phyloP scores from a whole-genome alignment of 2,797 vertebrate genomes.

The Harpagifer antarcticus region DNA sequence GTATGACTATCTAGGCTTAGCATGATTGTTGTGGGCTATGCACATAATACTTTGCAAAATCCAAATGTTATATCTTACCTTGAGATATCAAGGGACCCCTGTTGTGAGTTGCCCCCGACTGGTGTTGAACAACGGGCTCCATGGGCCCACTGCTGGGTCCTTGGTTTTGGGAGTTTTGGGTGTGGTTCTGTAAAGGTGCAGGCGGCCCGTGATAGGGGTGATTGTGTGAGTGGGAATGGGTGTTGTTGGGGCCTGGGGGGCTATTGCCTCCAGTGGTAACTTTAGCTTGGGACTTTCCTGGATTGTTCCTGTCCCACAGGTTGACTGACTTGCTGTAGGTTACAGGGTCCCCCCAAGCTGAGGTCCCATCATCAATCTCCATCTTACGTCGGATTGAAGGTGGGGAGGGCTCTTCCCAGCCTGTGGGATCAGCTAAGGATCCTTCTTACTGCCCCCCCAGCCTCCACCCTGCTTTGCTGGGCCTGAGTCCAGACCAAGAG shows the following conservation, averaged over 20 bases:
- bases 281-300: conserved; percentile 86
- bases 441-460: conserved; percentile 76
- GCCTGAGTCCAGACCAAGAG: conserved; percentile 88
- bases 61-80: conserved; percentile 82
- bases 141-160: conserved; percentile 72
- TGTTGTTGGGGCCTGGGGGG: conserved; percentile 80
- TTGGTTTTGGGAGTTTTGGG: conserved; percentile 74
- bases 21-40: background rate
- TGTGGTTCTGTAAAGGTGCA: conserved; percentile 79
- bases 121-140: conserved; percentile 88
- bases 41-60: no score
- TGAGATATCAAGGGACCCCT: conserved; percentile 83
- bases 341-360: conserved; percentile 97
- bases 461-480: conserved; percentile 86
- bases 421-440: conserved; percentile 84
- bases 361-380: conserved; percentile 98
- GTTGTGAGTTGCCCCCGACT: conserved; percentile 89
- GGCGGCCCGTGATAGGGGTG: conserved; percentile 81
- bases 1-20: background rate
- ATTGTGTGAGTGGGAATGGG: conserved; percentile 79
- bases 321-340: conserved; percentile 95
- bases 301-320: conserved; percentile 96
- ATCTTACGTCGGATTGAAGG: conserved; percentile 96
- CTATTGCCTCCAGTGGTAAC: conserved; percentile 81
- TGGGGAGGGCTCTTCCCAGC: conserved; percentile 97